Percentiles rank a stretch among this genome's conserved stretches.
These are phyloP conservation scores for Nettapus auritus DNA, from an alignment of 2,113 vertebrate species.

Conservation along the genomic window DNA sequence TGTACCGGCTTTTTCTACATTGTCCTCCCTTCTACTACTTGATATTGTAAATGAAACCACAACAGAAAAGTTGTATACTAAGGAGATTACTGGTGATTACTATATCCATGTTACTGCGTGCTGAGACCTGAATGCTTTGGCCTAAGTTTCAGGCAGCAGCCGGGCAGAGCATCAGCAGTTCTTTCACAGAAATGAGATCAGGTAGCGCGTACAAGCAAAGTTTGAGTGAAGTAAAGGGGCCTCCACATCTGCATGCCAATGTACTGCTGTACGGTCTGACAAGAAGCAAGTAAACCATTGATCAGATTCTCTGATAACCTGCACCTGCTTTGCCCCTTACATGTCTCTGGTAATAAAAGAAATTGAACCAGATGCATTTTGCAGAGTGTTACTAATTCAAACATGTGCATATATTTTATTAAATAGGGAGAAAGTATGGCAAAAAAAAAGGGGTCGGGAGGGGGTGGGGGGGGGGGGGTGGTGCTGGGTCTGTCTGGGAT, in stretches of 20 bases:
- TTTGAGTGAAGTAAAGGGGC: background rate
- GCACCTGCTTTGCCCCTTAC: background rate
- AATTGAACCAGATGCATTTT: background rate
- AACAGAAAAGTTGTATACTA: rapidly evolving
- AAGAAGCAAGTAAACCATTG: background rate
- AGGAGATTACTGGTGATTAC: background rate
- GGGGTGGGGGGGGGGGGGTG: rapidly evolving
- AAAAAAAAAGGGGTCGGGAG: too few relatives aligned
- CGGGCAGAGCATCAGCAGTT: too few relatives aligned
- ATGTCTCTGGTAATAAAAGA: background rate
- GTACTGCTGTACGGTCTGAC: background rate
- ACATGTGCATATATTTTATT: background rate
- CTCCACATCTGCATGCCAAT: background rate
- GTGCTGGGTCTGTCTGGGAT: too few relatives aligned
- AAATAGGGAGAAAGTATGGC: background rate
- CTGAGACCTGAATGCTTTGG: background rate
- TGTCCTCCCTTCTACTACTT: background rate
- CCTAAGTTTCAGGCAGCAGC: background rate
- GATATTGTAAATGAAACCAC: background rate
- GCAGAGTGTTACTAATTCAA: background rate
- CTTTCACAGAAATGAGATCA: background rate
- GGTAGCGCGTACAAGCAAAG: background rate
- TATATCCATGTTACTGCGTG: background rate
- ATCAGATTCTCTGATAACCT: conserved; percentile 7
- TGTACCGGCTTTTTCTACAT: background rate